These are phyloP conservation scores for Pandemis corylana DNA, from an alignment of 2,888 invertebrate genomes.

Conservation along the genomic window DNA sequence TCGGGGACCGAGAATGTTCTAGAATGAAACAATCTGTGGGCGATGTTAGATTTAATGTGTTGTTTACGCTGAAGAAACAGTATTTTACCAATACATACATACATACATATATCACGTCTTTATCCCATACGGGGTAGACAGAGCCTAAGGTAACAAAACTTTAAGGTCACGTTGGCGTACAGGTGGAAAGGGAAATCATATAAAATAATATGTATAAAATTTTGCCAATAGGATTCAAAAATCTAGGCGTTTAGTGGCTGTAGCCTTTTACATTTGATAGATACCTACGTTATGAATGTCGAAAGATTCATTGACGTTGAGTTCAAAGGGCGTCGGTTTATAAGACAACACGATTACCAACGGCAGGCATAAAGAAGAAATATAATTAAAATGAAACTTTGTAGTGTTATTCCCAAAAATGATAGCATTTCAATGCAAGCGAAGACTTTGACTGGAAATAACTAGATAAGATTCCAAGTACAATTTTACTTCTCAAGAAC, in stretches of 20 bases:
- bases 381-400: no score
- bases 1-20: slow-evolving; percentile 20
- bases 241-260: background rate
- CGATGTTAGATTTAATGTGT: slow-evolving; percentile 11
- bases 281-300: background rate
- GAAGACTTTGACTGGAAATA: no score
- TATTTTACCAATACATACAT: slow-evolving; percentile 3
- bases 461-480: background rate
- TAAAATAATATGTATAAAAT: no score
- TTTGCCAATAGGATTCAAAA: background rate
- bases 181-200: no score
- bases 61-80: slow-evolving; percentile 26
- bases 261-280: background rate
- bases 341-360: background rate
- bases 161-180: no score
- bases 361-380: background rate
- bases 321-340: background rate
- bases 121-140: no score
- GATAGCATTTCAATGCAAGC: no score
- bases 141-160: no score
- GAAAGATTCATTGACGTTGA: background rate
- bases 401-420: no score
- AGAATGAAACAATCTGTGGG: slow-evolving; percentile 26
- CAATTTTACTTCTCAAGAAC: background rate
- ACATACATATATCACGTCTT: no score